Evolutionary conservation across 2,888 invertebrate genomes (phyloP).

Genomic region (Tipula confusa): DNA sequence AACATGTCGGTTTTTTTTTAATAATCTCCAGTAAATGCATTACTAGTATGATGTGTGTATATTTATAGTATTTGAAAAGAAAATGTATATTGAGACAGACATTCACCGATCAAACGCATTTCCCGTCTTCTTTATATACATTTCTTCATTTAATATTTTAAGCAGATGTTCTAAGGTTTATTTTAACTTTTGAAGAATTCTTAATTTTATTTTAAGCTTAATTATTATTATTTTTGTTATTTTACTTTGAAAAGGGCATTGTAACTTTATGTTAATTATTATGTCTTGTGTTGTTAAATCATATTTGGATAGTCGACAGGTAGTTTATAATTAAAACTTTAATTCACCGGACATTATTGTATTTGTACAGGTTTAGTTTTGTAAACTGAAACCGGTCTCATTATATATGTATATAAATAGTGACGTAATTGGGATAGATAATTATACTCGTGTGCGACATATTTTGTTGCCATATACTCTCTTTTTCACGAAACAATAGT

Average conservation of each 20-base stretch:
- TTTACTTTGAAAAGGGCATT: neutral
- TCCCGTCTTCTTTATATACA: neutral
- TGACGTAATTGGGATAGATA: no score
- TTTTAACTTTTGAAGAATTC: neutral
- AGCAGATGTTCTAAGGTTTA: conserved; percentile 6
- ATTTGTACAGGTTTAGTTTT: neutral
- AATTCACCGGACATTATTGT: neutral
- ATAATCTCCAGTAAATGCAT: conserved; percentile 9
- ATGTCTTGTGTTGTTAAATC: neutral
- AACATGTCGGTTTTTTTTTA: neutral
- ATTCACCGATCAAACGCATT: conserved; percentile 12
- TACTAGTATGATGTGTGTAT: neutral
- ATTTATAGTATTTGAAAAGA: neutral
- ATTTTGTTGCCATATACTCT: neutral
- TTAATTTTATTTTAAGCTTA: neutral
- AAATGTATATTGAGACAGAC: neutral
- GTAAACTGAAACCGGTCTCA: neutral
- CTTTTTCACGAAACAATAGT: neutral
- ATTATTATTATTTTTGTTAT: neutral
- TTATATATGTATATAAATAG: neutral
- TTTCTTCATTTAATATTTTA: conserved; percentile 12
- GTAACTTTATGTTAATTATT: conserved; percentile 12
- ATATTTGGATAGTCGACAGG: neutral
- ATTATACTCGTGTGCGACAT: neutral
- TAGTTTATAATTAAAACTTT: neutral